phyloP scores from a whole-genome alignment of 1,140 invertebrate species.

The Campoletis sonorensis region DNA sequence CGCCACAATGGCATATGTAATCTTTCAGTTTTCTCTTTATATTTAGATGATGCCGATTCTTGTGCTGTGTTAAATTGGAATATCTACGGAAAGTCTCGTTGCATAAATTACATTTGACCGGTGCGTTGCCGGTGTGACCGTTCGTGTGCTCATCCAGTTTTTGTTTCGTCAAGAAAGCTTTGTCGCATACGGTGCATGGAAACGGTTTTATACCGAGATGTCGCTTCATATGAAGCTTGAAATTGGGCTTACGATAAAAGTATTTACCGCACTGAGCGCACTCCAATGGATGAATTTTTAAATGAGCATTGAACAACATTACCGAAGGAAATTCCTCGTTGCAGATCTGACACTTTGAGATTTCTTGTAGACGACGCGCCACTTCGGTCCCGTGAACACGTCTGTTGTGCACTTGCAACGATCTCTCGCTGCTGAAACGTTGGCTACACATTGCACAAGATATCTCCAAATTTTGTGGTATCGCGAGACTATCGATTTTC shows the following conservation, averaged over 20 bases:
- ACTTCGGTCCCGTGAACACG: slow-evolving; percentile 73
- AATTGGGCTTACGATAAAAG: slow-evolving; percentile 84
- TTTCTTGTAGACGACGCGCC: slow-evolving; percentile 70
- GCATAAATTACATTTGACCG: slow-evolving; percentile 88
- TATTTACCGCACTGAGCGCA: slow-evolving; percentile 88
- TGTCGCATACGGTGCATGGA: slow-evolving; percentile 87
- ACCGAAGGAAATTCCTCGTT: slow-evolving; percentile 80
- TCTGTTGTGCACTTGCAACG: slow-evolving; percentile 77
- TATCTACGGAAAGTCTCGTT: slow-evolving; percentile 89
- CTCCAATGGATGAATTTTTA: slow-evolving; percentile 87
- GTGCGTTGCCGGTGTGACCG: slow-evolving; percentile 88
- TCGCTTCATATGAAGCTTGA: slow-evolving; percentile 85
- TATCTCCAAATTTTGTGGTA: slow-evolving; percentile 64
- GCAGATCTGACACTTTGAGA: slow-evolving; percentile 78
- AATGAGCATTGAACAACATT: slow-evolving; percentile 81
- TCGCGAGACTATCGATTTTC: slow-evolving; percentile 65
- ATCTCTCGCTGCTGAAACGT: slow-evolving; percentile 71
- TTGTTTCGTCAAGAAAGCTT: slow-evolving; percentile 88
- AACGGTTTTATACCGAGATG: slow-evolving; percentile 87
- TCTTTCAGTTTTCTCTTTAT: slow-evolving; percentile 84
- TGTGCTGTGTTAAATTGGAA: slow-evolving; percentile 91
- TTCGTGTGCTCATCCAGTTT: slow-evolving; percentile 88
- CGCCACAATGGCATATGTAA: slow-evolving; percentile 88
- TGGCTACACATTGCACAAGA: slow-evolving; percentile 70
- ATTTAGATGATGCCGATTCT: slow-evolving; percentile 83